phyloP scores from a whole-genome alignment of 2,888 invertebrate species.

The Napeogenes inachia region DNA sequence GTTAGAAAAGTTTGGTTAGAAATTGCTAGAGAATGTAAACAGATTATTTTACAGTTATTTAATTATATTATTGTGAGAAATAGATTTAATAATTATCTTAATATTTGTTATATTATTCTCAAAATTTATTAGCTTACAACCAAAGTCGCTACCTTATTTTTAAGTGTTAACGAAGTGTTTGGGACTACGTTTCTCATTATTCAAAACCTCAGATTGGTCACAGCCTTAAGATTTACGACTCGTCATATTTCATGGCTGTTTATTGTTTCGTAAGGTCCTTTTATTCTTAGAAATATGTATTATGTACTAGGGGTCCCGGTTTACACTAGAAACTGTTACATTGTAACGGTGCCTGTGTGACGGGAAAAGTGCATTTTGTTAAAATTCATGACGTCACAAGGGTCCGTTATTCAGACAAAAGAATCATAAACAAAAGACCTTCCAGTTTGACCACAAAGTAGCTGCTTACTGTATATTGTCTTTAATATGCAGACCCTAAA shows the following conservation, averaged over 20 bases:
- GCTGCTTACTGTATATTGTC: constrained; percentile 58
- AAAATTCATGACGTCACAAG: constrained; percentile 69
- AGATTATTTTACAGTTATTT: constrained; percentile 12
- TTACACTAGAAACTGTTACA: constrained; percentile 72
- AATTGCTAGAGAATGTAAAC: constrained; percentile 35
- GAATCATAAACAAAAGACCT: constrained; percentile 50
- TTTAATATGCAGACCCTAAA: constrained; percentile 44
- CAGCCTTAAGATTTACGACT: constrained; percentile 55
- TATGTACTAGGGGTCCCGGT: constrained; percentile 62
- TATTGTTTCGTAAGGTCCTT: constrained; percentile 60
- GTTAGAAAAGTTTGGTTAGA: constrained; percentile 27
- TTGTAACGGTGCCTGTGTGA: constrained; percentile 55
- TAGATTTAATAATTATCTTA: neutral
- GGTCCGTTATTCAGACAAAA: constrained; percentile 65
- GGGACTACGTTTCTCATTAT: constrained; percentile 46
- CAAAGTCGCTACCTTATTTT: constrained; percentile 50
- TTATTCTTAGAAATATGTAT: constrained; percentile 59
- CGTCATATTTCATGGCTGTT: constrained; percentile 59
- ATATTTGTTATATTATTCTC: constrained; percentile 12
- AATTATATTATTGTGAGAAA: neutral
- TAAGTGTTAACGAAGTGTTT: constrained; percentile 42
- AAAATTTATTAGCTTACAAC: constrained; percentile 36
- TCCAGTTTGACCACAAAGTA: constrained; percentile 62
- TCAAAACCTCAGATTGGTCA: constrained; percentile 71
- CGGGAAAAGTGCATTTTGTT: constrained; percentile 70